phyloP scores from a whole-genome alignment of 2,888 invertebrate genomes.

The Drosophila algonquin region DNA sequence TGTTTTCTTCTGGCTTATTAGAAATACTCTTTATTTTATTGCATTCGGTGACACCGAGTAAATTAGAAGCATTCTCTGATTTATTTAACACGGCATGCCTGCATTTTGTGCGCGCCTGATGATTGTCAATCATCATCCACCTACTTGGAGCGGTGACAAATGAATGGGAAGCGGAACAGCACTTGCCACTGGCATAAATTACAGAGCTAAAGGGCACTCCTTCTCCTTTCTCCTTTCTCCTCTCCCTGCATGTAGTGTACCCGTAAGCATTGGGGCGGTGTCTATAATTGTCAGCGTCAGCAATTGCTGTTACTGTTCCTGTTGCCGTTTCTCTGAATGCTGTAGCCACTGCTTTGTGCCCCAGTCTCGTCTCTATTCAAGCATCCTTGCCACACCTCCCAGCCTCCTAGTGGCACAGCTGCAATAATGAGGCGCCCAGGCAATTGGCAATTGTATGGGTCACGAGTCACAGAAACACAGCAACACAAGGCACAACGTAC shows the following conservation, averaged over 20 bases:
- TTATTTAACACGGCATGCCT: constrained; percentile 6
- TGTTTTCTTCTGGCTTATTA: too few species aligned
- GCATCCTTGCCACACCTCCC: constrained; percentile 15
- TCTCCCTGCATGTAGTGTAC: too few species aligned
- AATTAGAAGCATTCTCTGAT: neutral
- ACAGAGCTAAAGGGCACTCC: constrained; percentile 3
- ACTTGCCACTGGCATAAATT: constrained; percentile 33
- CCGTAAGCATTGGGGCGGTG: constrained; percentile 5
- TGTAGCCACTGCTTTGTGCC: constrained; percentile 13
- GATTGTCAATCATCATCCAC: constrained; percentile 21
- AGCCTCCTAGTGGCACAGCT: constrained; percentile 18
- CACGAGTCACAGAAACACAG: constrained; percentile 7
- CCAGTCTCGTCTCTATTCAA: neutral
- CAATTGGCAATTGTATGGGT: constrained; percentile 48
- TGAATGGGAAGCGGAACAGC: constrained; percentile 34
- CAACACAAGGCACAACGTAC: constrained; percentile 1
- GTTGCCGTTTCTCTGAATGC: constrained; percentile 6
- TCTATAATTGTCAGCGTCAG: constrained; percentile 35
- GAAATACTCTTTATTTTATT: too few species aligned
- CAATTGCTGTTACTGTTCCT: constrained; percentile 16
- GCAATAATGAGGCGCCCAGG: constrained; percentile 60
- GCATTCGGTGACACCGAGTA: too few species aligned
- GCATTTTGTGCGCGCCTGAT: constrained; percentile 6
- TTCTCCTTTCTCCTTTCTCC: neutral
- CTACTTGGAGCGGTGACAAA: constrained; percentile 10